Evolutionary conservation across 2,888 invertebrate species (phyloP), one percentile per base, ranked within the genome.

Genomic region (Xestobium rufovillosum): DNA sequence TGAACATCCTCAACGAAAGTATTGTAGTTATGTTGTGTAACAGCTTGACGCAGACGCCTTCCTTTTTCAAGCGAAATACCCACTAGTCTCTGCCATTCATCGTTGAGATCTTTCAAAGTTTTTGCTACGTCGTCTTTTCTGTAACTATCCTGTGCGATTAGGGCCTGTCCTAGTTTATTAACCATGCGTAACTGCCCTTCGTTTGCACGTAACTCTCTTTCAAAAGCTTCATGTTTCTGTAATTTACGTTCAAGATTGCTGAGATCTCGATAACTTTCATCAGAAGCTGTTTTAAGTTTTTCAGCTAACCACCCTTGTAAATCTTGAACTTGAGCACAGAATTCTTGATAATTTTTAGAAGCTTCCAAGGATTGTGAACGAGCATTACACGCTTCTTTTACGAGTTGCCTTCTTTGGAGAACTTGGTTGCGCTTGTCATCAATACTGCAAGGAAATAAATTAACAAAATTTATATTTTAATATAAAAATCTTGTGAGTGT

Each of bases 191-290:
- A 70, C 54, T 94, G 87, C 9, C 90, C 91, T 63, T 96, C 92
- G 56, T 96, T 97, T 1, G 96, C 91, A 31, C 88, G 77, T 12
- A 98, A 67, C 60, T 98, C 97, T 1, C 95, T 73, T 56, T 96
- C 95, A 59, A 97, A 96, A 0, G 96, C 95, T 63, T 94, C 90
- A 59, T 98, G 97, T 57, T 94, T 94, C 65, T 95, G 92, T 1
- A 94, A 67, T 60, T 95, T 95, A 1, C 92, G 74, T 47, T 92
- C 90, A 10, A 92, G 66, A 61, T 96, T 95, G 26, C 77, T 82
- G 11, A 95, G 68, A 56, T 95, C 94, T 11, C 90, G 72, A 65
- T 94, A 95, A 42, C 85, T 91, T 63, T 95, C 92, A 53, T 96
- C 95, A 1, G 83, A 80, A 0, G 94, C 94, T 0, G 89, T 87